A percentile compares a stretch with the other conserved stretches of the same genome.
Evolutionary conservation across 2,113 vertebrate genomes (phyloP).

Genomic region (Fregata magnificens): DNA sequence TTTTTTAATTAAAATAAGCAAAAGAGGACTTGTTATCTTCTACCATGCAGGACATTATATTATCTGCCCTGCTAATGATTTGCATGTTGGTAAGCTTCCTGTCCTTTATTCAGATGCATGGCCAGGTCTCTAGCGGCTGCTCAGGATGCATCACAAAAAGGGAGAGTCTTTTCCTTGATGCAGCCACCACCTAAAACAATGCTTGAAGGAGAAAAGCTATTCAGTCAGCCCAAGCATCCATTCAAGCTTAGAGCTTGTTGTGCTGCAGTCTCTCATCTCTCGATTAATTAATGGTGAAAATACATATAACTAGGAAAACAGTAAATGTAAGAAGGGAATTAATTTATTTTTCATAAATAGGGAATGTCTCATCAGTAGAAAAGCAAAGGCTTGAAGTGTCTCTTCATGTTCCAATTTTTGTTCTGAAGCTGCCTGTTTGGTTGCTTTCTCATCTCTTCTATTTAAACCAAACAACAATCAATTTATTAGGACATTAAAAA

Average conservation of each 20-base stretch:
- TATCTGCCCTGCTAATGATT: neutral
- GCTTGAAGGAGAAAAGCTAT: slow-evolving; percentile 18
- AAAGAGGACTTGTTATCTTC: neutral
- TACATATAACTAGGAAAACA: slow-evolving; percentile 55
- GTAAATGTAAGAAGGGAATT: slow-evolving; percentile 54
- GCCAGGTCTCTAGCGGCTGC: neutral
- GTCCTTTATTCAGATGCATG: neutral
- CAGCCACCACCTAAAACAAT: slow-evolving; percentile 54
- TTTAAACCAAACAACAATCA: slow-evolving; percentile 69
- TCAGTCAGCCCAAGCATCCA: slow-evolving; percentile 8
- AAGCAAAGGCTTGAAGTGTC: slow-evolving; percentile 62
- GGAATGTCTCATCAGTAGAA: slow-evolving; percentile 41
- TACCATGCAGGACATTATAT: neutral
- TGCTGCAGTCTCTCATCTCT: slow-evolving; percentile 42
- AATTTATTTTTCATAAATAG: slow-evolving; percentile 69
- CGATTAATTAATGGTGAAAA: slow-evolving; percentile 69
- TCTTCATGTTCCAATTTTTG: slow-evolving; percentile 70
- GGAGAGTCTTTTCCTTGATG: slow-evolving; percentile 31
- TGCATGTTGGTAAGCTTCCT: neutral
- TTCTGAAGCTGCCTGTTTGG: slow-evolving; percentile 60
- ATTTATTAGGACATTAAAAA: slow-evolving; percentile 69
- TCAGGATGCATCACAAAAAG: neutral
- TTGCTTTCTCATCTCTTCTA: slow-evolving; percentile 52
- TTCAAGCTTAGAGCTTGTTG: slow-evolving; percentile 44
- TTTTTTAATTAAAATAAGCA: neutral